Base-by-base conservation (phyloP, 2,888 invertebrate genomes). In the Alloplasta piceator region DNA sequence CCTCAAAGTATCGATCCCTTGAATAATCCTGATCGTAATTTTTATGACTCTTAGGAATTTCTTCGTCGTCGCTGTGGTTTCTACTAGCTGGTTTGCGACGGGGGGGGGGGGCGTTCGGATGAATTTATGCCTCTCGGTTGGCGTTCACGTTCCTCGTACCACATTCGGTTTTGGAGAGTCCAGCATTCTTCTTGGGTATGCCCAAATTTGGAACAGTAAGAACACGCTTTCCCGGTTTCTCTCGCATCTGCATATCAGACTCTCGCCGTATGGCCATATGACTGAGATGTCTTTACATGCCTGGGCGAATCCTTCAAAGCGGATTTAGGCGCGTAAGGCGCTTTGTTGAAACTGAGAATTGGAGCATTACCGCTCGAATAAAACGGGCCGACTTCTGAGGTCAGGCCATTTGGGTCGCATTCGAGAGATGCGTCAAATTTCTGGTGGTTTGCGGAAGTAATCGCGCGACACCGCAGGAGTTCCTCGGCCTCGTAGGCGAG, bases 121-220 rank as follows among this genome's bases (percentile, higher is more conserved):
- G 64, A 3, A 4, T 50, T 50, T 4, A 7, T 4, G 26, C 10
- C 6, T 2, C 36, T 36, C 10, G 36, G 64, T 9, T n/a, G 4
- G 0, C 64, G 38, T 6, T 66, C 50, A 1, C 41, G 36, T 12
- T 64, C 46, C 9, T 64, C 63, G 1, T 64, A 64, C 26, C 41
- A 26, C n/a, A 4, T 64, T 0, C 64, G 48, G 9, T 66, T 66
- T 38, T 66, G 64, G 1, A 66, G 38, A 0, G 36, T 66, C 7
- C n/a, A 66, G 6, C 64, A 66, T 0, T 48, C 38, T 5, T 50
- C 64, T 5, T 50, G 48, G 1, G 4, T 9, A 36, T 66, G 64
- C 4, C 38, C 14, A 1, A n/a, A 12, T 16, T 66, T 36, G 12
- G 48, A 50, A 9, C 64, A 66, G 12, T 66, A 66, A 1, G 6